These are phyloP conservation scores for Gorsachius magnificus DNA, from an alignment of 2,797 vertebrate genomes.

Conservation along the genomic window DNA sequence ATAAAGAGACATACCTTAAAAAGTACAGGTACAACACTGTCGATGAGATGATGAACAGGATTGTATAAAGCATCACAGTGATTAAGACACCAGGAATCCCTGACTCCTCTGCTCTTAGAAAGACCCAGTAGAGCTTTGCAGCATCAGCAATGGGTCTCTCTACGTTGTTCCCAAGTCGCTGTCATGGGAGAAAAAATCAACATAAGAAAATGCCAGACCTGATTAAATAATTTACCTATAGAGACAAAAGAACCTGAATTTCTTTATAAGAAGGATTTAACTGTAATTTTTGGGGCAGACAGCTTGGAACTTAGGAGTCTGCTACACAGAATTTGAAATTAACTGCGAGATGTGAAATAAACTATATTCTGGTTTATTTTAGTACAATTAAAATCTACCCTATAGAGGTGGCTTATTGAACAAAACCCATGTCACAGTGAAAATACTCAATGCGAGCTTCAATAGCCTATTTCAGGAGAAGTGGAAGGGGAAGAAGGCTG, in stretches of 20 bases:
- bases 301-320: background rate
- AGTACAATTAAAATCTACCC: background rate
- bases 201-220: slow-evolving; percentile 4
- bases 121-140: slow-evolving; percentile 93
- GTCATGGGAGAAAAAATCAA: background rate
- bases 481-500: background rate
- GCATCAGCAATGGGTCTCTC: slow-evolving; percentile 87
- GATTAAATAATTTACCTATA: background rate
- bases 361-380: background rate
- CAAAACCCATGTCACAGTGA: background rate
- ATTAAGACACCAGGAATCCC: slow-evolving; percentile 83
- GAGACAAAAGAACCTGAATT: background rate
- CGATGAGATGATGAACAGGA: slow-evolving; percentile 83
- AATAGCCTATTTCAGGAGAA: background rate
- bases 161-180: slow-evolving; percentile 81
- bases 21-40: slow-evolving; percentile 85
- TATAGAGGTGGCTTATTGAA: background rate
- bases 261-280: background rate
- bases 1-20: slow-evolving; percentile 83
- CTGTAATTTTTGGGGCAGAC: background rate
- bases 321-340: background rate
- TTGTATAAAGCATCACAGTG: slow-evolving; percentile 83
- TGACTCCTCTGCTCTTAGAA: slow-evolving; percentile 80
- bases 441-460: background rate
- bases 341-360: background rate